Conservation (phyloP, 2,888 invertebrate species). For the Trilocha varians region DNA sequence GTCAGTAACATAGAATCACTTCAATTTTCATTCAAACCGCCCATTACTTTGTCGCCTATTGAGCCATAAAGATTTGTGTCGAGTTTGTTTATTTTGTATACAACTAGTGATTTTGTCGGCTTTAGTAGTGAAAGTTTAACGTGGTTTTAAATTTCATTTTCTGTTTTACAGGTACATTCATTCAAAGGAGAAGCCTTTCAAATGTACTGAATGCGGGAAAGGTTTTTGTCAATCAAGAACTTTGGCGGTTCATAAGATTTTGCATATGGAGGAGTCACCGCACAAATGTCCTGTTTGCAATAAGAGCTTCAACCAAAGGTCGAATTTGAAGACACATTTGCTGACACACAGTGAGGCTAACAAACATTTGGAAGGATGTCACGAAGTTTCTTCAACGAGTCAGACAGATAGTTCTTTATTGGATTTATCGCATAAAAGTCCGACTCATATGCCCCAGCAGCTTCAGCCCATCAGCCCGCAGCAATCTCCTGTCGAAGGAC, state of each 20-base stretch:
- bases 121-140: slow-evolving; percentile 35
- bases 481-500: slow-evolving; percentile 51
- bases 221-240: slow-evolving; percentile 99
- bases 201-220: slow-evolving; percentile 96
- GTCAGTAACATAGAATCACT: slow-evolving; percentile 43
- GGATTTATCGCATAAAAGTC: slow-evolving; percentile 73
- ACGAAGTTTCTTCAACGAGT: slow-evolving; percentile 68
- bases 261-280: slow-evolving; percentile 94
- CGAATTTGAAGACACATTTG: slow-evolving; percentile 92
- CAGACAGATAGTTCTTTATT: slow-evolving; percentile 63
- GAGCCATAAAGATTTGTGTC: slow-evolving; percentile 33
- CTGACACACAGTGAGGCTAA: slow-evolving; percentile 86
- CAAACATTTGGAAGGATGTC: slow-evolving; percentile 66
- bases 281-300: slow-evolving; percentile 93
- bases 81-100: slow-evolving; percentile 34
- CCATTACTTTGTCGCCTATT: slow-evolving; percentile 37
- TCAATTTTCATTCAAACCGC: slow-evolving; percentile 42
- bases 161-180: slow-evolving; percentile 90
- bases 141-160: slow-evolving; percentile 17
- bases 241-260: slow-evolving; percentile 94
- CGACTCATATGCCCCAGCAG: slow-evolving; percentile 39
- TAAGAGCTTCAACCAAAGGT: slow-evolving; percentile 92
- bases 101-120: slow-evolving; percentile 22
- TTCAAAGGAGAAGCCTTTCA: slow-evolving; percentile 98
- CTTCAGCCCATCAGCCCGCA: slow-evolving; percentile 41